Base-by-base conservation (phyloP, 2,888 invertebrate species). In the Harmothoe impar region DNA sequence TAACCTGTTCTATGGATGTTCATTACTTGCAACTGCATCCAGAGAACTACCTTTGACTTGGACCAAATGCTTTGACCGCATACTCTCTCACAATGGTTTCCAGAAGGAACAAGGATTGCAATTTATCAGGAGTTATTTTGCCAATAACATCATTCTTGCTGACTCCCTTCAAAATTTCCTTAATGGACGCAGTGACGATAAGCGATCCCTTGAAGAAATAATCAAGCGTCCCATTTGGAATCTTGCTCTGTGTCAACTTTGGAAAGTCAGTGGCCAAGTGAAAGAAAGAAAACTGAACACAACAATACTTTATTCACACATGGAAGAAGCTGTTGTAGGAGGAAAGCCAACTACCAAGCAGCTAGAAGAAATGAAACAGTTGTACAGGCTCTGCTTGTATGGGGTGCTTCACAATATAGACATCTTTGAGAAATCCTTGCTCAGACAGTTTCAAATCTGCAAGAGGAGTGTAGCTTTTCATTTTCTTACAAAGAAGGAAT, bases 261-360 rank as follows among this genome's bases (percentile, higher is more conserved):
- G 81, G 81, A 12, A 81, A 43, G 35, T 81, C 0, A 33, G 43
- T 23, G 43, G 81, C 12, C 43, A 25, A 17, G 81, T 43, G 23
- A 81, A 33, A 23, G 43, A 12, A 81, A 81, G 20, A 20, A 81
- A 43, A n/a, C 43, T 81, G 20, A 81, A 81, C 43, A 43, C 43
- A 33, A 81, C 81, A 15, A 43, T 81, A 33, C 43, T 81, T 33
- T 81, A 81, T 23, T 81, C 81, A 43, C 81, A n/a, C 43, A 35
- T 81, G 25, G 81, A 81, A n/a, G 81, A 81, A 17, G 81, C 81
- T 43, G 7, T 81, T 23, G 35, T 81, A 33, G 81, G 81, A 81
- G 43, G 43, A 43, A 81, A 33, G 17, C 81, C 43, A 81, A 23
- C 17, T 33, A 15, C 20, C 35, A 43, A n/a, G 17, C 17, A 81